Conservation (phyloP, 1,140 invertebrate genomes). For the Hermatobates lingyangjiaoensis region DNA sequence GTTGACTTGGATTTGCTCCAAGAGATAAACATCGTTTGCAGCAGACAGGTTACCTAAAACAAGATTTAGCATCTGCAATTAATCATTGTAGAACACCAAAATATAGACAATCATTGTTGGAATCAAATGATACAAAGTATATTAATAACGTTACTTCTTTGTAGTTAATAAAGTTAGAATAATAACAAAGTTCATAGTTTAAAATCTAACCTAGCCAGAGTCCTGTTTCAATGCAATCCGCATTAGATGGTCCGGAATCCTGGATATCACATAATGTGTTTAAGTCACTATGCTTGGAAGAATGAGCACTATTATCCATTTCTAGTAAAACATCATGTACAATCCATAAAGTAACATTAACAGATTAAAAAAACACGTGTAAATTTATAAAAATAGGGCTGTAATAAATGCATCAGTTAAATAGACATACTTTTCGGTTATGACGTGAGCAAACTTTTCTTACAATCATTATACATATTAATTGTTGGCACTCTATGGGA, state of each 20-base stretch:
- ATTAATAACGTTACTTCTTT: background rate
- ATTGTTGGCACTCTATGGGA: too few species aligned
- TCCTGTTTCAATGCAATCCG: slow-evolving; percentile 44
- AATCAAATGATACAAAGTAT: slow-evolving; percentile 2
- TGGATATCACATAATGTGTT: background rate
- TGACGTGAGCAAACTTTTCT: too few species aligned
- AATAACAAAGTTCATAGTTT: background rate
- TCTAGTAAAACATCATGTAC: too few species aligned
- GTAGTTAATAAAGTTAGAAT: background rate
- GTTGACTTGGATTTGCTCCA: slow-evolving; percentile 43
- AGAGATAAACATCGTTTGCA: slow-evolving; percentile 45
- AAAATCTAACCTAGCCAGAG: slow-evolving; percentile 39
- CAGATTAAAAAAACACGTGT: too few species aligned
- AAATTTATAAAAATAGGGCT: too few species aligned
- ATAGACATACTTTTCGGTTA: too few species aligned
- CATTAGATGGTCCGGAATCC: slow-evolving; percentile 38
- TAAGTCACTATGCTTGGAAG: background rate
- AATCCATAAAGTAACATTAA: too few species aligned
- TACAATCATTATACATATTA: too few species aligned
- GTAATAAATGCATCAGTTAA: too few species aligned
- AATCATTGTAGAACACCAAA: background rate
- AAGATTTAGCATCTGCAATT: slow-evolving; percentile 1
- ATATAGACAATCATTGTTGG: background rate
- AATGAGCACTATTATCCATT: background rate
- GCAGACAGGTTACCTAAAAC: slow-evolving; percentile 51